phyloP scores from a whole-genome alignment of 2,888 invertebrate genomes.

The Smittia sp. region DNA sequence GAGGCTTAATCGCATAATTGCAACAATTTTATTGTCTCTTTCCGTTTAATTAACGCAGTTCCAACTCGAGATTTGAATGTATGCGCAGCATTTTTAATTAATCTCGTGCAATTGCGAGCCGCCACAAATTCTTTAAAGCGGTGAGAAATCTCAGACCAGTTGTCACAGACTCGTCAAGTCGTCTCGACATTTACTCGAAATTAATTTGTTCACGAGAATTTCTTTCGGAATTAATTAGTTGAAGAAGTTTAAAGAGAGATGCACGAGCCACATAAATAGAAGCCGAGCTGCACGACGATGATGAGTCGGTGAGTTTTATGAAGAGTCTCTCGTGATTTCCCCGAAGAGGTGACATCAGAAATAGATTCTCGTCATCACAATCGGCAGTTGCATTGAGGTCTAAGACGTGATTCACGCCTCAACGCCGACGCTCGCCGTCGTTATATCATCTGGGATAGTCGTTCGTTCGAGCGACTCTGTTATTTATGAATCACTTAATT shows the following conservation, averaged over 20 bases:
- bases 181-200: slow-evolving; percentile 8
- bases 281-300: background rate
- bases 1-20: background rate
- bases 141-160: background rate
- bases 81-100: background rate
- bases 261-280: background rate
- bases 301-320: background rate
- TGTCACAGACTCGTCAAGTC: background rate
- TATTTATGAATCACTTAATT: background rate
- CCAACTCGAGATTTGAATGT: background rate
- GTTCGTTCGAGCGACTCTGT: background rate
- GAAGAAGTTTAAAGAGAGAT: background rate
- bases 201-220: slow-evolving; percentile 7
- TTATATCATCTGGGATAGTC: background rate
- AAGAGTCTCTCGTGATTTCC: too few species aligned
- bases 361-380: background rate
- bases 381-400: background rate
- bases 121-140: background rate
- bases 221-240: background rate
- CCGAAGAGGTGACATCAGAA: background rate
- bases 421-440: too few species aligned
- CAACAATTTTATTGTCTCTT: background rate
- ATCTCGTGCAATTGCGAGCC: background rate
- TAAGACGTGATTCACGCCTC: too few species aligned
- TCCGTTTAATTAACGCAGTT: background rate